Base-by-base conservation (phyloP, 1,140 invertebrate genomes). In the Vanessa atalanta region DNA sequence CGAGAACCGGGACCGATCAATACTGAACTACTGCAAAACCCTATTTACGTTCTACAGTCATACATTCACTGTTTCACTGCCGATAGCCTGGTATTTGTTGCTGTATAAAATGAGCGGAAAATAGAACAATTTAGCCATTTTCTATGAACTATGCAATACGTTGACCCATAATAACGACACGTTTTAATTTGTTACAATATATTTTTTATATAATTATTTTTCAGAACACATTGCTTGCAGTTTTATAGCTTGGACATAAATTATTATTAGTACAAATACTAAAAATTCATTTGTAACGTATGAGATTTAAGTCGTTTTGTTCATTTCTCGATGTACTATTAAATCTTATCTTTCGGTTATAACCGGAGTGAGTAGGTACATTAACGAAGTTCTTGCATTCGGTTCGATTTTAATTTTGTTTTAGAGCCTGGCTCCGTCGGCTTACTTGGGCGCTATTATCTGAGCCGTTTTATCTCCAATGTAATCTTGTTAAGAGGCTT, bases 401-500 rank as follows among this genome's bases (percentile, higher is more conserved):
- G 66, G 73, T 80, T 77, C 78, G 81, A 88, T 86, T 89, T 92
- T 89, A 90, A 90, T 91, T 91, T 91, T 79, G 79, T 88, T 88
- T 90, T 88, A 88, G 85, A 88, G 82, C 81, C 80, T 20, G 66
- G 79, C 82, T 82, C 82, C 81, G 72, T 51, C 60, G 80, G 90
- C 88, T 90, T 90, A 88, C 85, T 83, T 76, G 76, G 81, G 73
- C 77, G 90, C 83, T 86, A 90, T 92, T 91, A 92, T 90, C 87
- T 88, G 73, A 79, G 77, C 86, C 85, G 82, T 90, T 92, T 92
- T 91, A 92, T 92, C 90, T 89, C 75, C 83, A 86, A 89, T 90
- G 90, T 92, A 92, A 92, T 92, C 90, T 92, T 92, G 90, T 92
- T 92, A 92, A 92, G 88, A 92, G 90, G 84, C 83, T 76, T 81